A percentile compares a stretch with the other conserved stretches of the same genome.
phyloP scores from a whole-genome alignment of 2,113 vertebrate species.

The Callospermophilus lateralis region DNA sequence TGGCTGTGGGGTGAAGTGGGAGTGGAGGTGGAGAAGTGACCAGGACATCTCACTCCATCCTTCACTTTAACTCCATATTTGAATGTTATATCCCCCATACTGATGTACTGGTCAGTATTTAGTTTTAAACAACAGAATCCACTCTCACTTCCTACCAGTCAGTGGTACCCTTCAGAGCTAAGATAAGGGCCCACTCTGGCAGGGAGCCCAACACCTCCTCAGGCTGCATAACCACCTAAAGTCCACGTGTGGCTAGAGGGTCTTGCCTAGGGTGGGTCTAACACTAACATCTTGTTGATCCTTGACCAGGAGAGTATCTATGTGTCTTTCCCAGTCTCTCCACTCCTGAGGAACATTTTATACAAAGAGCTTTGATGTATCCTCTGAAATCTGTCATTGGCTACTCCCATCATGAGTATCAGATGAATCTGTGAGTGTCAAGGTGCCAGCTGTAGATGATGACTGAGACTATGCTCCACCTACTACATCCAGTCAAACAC shows the following conservation, averaged over 20 bases:
- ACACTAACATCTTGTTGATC: neutral
- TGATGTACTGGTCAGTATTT: neutral
- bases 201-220: neutral
- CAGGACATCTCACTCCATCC: no score
- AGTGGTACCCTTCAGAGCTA: no score
- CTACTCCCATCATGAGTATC: fast-evolving
- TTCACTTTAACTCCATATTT: neutral
- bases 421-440: neutral
- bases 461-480: neutral
- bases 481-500: neutral
- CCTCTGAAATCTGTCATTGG: neutral
- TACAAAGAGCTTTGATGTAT: neutral
- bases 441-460: no score
- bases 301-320: neutral
- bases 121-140: neutral
- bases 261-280: neutral
- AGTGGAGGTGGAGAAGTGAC: neutral
- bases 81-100: neutral
- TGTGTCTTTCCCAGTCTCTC: no score
- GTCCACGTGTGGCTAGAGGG: neutral
- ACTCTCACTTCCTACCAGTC: neutral
- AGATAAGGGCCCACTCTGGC: no score
- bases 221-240: neutral
- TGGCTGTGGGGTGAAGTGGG: neutral
- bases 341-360: no score